Evolutionary conservation across 2,797 vertebrate genomes (phyloP), one percentile per base, ranked within the genome.

Genomic region (Toxotes lorentzi): DNA sequence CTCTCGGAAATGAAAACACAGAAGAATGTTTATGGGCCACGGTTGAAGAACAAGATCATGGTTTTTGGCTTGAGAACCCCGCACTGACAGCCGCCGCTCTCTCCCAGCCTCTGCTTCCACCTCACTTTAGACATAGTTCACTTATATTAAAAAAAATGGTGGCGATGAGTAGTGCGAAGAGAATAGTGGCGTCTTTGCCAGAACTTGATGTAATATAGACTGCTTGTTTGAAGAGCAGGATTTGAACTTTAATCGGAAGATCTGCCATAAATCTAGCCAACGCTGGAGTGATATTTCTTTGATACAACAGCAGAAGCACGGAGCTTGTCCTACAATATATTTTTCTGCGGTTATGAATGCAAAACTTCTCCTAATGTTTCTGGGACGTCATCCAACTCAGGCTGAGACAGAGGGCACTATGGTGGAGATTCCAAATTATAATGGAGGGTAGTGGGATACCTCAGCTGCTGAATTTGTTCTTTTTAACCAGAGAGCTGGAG

Each of bases 1-100:
- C 83, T 86, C 67, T 78, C 56, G 35, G 76, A 89, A 92, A 92
- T 78, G 73, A 91, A 93, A 93, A 92, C 82, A 90, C 70, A 70
- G 75, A 40, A 70, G 43, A 87, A 87, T 77, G 62, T 93, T 89
- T 89, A 91, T 89, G 70, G 62, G 51, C 76, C 75, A 77, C 3
- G 51, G 85, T 73, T 89, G 79, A 89, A 82, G 86, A 89, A 76
- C 65, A 77, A 78, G 71, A 82, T 86, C 66, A 53, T 71, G 69
- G 56, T 68, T 87, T 84, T 88, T 91, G 89, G 90, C 81, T 72
- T 35, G 27, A 43, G 60, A 74, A 43, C 12, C 40, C 14, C 17
- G 17, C 27, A 13, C 62, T 67, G 69, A 79, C 76, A 83, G 54
- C 3, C 32, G 68, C 58, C 27, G 19, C 76, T 73, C 72, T 69